Evolutionary conservation across 2,888 invertebrate genomes (phyloP).

Genomic region (Acronicta alni): DNA sequence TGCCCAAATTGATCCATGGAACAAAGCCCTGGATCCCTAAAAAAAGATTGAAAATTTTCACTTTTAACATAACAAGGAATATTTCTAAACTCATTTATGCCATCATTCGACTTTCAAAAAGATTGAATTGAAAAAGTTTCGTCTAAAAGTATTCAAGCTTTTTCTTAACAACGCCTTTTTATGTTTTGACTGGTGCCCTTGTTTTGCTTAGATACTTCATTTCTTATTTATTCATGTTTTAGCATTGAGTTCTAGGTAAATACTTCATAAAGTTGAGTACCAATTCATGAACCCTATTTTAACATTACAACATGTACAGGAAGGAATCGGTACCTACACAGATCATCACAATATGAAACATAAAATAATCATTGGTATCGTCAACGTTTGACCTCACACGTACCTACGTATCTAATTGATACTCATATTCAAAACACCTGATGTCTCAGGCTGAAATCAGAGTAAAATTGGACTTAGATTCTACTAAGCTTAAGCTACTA

Average conservation of each 20-base stretch:
- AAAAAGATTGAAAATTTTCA: constrained; percentile 5
- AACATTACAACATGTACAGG: too few species aligned
- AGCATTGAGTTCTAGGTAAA: not conserved
- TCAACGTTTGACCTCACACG: too few species aligned
- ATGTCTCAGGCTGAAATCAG: too few species aligned
- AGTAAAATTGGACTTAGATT: too few species aligned
- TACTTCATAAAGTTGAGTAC: too few species aligned
- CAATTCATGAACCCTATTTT: too few species aligned
- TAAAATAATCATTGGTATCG: too few species aligned
- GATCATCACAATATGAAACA: too few species aligned
- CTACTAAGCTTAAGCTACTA: too few species aligned
- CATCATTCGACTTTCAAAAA: constrained; percentile 63
- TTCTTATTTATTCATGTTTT: not conserved
- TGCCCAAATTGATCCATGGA: not conserved
- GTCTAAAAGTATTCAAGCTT: not conserved
- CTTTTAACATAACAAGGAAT: constrained; percentile 10
- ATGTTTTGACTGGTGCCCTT: constrained; percentile 1
- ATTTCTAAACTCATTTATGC: constrained; percentile 72
- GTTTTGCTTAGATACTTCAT: not conserved
- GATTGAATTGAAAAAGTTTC: constrained; percentile 39
- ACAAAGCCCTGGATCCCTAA: not conserved
- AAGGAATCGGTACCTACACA: too few species aligned
- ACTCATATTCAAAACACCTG: too few species aligned
- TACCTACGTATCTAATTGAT: too few species aligned
- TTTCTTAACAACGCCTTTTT: not conserved